Evolutionary conservation across 2,888 invertebrate species (phyloP).

Genomic region (Halictus ligatus): DNA sequence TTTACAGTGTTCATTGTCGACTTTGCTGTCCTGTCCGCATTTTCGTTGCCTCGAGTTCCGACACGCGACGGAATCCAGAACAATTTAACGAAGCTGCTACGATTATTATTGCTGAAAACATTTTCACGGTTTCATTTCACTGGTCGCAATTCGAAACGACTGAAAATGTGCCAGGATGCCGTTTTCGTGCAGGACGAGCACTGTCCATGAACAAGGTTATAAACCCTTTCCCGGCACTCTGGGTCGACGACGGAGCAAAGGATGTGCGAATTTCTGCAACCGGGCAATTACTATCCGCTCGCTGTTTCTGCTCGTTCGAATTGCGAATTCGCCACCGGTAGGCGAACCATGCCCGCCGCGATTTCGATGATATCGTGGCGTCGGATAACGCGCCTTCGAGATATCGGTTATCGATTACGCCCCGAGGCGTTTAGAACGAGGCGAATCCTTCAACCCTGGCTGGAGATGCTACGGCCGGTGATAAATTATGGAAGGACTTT

Average conservation of each 20-base stretch:
- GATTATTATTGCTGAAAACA: too few species aligned
- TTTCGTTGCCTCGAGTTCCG: too few species aligned
- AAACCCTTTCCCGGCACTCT: not conserved
- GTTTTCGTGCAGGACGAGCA: not conserved
- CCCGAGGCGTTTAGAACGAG: constrained; percentile 64
- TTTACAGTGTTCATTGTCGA: too few species aligned
- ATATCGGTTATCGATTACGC: constrained; percentile 73
- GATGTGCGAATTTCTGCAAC: constrained; percentile 45
- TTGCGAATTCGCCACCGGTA: constrained; percentile 34
- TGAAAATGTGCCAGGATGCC: not conserved
- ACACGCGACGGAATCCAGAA: too few species aligned
- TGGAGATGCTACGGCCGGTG: constrained; percentile 53
- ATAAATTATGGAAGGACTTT: constrained; percentile 73
- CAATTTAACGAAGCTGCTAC: too few species aligned
- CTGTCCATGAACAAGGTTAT: not conserved
- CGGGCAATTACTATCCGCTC: constrained; percentile 49
- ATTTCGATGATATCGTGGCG: constrained; percentile 52
- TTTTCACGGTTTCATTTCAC: too few species aligned
- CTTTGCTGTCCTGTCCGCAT: too few species aligned
- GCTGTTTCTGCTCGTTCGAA: constrained; percentile 23
- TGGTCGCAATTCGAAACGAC: too few species aligned
- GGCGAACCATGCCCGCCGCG: constrained; percentile 25
- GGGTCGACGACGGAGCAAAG: constrained; percentile 15
- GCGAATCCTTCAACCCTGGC: constrained; percentile 61
- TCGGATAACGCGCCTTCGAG: constrained; percentile 53